Percentiles rank a stretch among this genome's conserved stretches.
Conservation (phyloP, 1,140 invertebrate genomes). For the Drosophila triauraria region DNA sequence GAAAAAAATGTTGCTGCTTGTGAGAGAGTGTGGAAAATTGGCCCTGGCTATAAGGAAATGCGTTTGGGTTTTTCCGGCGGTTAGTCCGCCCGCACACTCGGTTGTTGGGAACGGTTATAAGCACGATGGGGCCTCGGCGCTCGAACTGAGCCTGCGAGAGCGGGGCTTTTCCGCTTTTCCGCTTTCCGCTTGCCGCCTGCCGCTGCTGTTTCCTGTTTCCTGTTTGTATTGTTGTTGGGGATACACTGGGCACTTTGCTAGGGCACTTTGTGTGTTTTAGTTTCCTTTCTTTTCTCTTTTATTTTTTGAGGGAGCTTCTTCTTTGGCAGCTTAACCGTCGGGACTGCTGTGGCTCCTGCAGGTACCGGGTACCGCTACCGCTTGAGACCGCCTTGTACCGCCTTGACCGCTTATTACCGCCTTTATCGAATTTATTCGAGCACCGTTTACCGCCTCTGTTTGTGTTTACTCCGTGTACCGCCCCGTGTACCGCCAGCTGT, state of each 20-base stretch:
- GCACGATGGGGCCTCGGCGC: slow-evolving; percentile 29
- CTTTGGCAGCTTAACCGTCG: no score
- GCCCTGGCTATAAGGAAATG: background rate
- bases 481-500: slow-evolving; percentile 13
- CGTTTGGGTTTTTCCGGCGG: slow-evolving; percentile 9
- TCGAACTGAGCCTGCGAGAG: slow-evolving; percentile 16
- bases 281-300: background rate
- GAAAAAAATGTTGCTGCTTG: slow-evolving; percentile 63
- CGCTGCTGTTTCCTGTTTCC: background rate
- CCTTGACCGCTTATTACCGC: background rate
- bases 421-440: background rate
- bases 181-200: slow-evolving; percentile 16
- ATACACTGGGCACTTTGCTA: background rate
- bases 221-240: background rate
- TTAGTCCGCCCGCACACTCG: slow-evolving; percentile 13
- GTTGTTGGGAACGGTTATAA: slow-evolving; percentile 6
- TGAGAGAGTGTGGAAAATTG: background rate
- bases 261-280: background rate
- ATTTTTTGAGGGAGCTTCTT: background rate
- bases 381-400: background rate
- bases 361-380: background rate
- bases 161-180: slow-evolving; percentile 27
- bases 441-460: background rate
- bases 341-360: background rate
- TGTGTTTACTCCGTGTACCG: slow-evolving; percentile 12